Evolutionary conservation across 2,113 vertebrate genomes (phyloP).

Genomic region (Labeo catla): DNA sequence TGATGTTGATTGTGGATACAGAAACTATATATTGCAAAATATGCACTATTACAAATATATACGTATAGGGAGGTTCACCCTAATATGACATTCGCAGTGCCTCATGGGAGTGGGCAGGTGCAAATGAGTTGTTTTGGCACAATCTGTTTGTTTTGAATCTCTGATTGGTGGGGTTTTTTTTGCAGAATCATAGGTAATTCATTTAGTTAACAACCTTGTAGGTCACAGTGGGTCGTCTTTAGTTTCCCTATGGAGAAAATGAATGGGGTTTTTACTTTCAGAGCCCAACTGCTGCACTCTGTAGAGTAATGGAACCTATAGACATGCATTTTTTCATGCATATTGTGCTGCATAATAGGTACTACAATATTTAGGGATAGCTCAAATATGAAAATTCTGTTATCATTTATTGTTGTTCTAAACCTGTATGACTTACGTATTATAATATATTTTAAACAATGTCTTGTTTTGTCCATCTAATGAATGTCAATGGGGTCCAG

Average conservation of each 20-base stretch:
- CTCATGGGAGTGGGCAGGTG: neutral
- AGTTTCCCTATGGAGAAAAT: neutral
- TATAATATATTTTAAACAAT: too few relatives aligned
- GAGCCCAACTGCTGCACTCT: neutral
- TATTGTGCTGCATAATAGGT: neutral
- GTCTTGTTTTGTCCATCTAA: neutral
- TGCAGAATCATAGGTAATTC: neutral
- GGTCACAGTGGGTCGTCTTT: neutral
- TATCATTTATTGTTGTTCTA: neutral
- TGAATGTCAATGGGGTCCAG: neutral
- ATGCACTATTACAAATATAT: neutral
- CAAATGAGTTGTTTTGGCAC: neutral
- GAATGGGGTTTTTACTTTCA: neutral
- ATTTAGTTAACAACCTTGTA: neutral
- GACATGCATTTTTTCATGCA: neutral
- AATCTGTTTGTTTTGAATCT: neutral
- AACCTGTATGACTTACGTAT: neutral
- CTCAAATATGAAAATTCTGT: too few relatives aligned
- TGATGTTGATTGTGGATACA: neutral
- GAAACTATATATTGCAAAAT: neutral
- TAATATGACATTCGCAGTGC: neutral
- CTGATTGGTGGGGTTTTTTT: neutral
- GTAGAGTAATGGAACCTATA: neutral
- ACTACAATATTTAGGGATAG: neutral
- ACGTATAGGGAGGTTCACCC: neutral